Percentiles rank a stretch among this genome's conserved stretches.
phyloP scores from a whole-genome alignment of 2,113 vertebrate genomes.

The Xiphophorus maculatus region DNA sequence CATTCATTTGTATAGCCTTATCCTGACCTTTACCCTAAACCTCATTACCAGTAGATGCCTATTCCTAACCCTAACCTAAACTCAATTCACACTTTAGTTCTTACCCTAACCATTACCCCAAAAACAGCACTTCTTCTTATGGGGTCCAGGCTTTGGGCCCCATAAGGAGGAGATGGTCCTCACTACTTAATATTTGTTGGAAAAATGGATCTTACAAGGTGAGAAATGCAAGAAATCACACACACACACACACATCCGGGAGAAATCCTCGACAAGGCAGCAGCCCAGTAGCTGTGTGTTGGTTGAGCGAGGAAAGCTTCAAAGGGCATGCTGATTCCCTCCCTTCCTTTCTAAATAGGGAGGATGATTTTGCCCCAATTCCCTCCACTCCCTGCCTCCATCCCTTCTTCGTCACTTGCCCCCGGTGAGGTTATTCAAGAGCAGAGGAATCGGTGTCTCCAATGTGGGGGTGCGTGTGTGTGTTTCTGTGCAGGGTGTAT shows the following conservation, averaged over 20 bases:
- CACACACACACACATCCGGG: slow-evolving; percentile 69
- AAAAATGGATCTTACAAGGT: no score
- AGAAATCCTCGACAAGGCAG: slow-evolving; percentile 95
- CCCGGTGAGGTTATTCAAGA: slow-evolving; percentile 99
- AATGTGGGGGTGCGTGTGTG: slow-evolving; percentile 37
- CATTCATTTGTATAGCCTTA: no score
- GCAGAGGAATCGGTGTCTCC: slow-evolving; percentile 85
- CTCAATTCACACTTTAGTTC: no score
- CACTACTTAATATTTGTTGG: no score
- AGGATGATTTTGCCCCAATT: slow-evolving; percentile 82
- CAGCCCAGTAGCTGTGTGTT: slow-evolving; percentile 80
- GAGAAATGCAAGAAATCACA: slow-evolving; percentile 29
- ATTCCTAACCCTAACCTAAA: no score
- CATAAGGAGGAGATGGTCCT: no score
- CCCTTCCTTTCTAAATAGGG: slow-evolving; percentile 88
- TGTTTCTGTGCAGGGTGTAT: slow-evolving; percentile 23
- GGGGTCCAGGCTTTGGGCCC: no score
- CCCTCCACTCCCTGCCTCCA: background rate
- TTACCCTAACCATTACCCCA: no score
- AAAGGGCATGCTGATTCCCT: slow-evolving; percentile 81
- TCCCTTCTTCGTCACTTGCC: slow-evolving; percentile 78
- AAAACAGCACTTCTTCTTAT: no score
- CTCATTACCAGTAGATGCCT: no score
- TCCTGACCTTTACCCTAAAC: no score
- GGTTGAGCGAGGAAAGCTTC: slow-evolving; percentile 95